A percentile compares a stretch with the other conserved stretches of the same genome.
These are phyloP conservation scores for Megalonaias nervosa DNA, from an alignment of 1,140 invertebrate species.

Conservation along the genomic window DNA sequence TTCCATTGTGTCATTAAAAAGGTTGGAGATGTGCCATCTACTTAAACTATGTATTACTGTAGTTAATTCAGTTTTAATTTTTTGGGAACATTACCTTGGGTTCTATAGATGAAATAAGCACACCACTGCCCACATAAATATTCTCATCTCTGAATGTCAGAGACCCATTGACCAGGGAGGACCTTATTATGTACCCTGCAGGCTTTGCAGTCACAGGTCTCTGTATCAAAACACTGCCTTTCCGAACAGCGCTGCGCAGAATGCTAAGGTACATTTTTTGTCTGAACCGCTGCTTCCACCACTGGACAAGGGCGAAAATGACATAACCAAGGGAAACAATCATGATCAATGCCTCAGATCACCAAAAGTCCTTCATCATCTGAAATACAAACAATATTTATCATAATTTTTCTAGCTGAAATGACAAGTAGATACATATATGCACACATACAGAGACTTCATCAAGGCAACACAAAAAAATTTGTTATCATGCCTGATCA, in stretches of 20 bases:
- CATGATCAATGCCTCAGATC: too few relatives aligned
- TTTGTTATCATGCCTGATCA: too few relatives aligned
- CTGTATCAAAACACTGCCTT: constrained; percentile 6
- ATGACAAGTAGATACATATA: too few relatives aligned
- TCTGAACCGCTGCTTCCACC: too few relatives aligned
- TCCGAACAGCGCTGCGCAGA: not conserved
- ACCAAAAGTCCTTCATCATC: too few relatives aligned
- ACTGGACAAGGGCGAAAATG: too few relatives aligned
- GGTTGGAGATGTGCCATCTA: not conserved
- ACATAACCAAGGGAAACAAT: too few relatives aligned
- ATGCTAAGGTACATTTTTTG: too few relatives aligned
- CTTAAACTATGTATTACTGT: not conserved
- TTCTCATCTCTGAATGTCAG: not conserved
- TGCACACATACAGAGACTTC: too few relatives aligned
- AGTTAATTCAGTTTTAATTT: not conserved
- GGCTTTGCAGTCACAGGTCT: not conserved
- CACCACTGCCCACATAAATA: not conserved
- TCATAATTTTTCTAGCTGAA: too few relatives aligned
- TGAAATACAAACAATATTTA: too few relatives aligned
- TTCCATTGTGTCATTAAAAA: not conserved
- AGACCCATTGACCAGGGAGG: constrained; percentile 1
- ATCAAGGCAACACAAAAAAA: too few relatives aligned
- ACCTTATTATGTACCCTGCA: constrained; percentile 8
- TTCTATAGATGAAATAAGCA: constrained; percentile 4
- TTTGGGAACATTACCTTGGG: constrained; percentile 4